Evolutionary conservation across 2,888 invertebrate species (phyloP).

Genomic region (Aromia moschata): DNA sequence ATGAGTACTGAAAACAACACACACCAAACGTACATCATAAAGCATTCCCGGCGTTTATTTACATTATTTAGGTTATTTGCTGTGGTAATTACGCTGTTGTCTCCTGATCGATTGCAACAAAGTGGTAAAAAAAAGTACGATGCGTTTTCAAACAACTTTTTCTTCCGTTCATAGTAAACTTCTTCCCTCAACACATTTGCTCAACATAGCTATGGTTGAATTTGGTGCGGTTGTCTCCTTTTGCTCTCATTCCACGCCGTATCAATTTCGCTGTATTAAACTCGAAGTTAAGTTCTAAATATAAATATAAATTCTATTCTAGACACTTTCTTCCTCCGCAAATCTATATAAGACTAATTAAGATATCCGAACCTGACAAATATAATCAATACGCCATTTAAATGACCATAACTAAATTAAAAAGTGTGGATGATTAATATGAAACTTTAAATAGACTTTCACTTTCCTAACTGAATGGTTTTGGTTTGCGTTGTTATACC

Average conservation of each 20-base stretch:
- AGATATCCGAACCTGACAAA: background rate
- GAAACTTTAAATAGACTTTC: background rate
- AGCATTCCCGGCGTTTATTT: too few relatives aligned
- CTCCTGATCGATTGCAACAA: constrained; percentile 2
- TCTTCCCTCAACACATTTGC: constrained; percentile 1
- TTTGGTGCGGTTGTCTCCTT: too few relatives aligned
- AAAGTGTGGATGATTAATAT: background rate
- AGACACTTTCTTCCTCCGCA: too few relatives aligned
- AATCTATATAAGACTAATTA: background rate
- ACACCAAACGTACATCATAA: too few relatives aligned
- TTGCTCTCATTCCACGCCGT: too few relatives aligned
- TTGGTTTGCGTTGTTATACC: background rate
- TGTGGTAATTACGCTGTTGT: constrained; percentile 1
- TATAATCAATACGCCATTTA: background rate
- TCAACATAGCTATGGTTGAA: too few relatives aligned
- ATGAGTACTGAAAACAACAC: too few relatives aligned
- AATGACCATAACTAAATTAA: background rate
- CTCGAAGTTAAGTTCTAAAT: too few relatives aligned
- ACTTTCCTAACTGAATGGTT: background rate
- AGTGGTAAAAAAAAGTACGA: constrained; percentile 6
- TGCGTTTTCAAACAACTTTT: constrained; percentile 6
- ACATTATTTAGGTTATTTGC: background rate
- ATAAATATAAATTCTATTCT: too few relatives aligned
- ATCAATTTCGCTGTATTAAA: too few relatives aligned
- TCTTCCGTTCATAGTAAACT: constrained; percentile 6